Percentiles rank a stretch among this genome's conserved stretches.
Conservation (phyloP, 2,113 vertebrate species). For the Phaethon lepturus region DNA sequence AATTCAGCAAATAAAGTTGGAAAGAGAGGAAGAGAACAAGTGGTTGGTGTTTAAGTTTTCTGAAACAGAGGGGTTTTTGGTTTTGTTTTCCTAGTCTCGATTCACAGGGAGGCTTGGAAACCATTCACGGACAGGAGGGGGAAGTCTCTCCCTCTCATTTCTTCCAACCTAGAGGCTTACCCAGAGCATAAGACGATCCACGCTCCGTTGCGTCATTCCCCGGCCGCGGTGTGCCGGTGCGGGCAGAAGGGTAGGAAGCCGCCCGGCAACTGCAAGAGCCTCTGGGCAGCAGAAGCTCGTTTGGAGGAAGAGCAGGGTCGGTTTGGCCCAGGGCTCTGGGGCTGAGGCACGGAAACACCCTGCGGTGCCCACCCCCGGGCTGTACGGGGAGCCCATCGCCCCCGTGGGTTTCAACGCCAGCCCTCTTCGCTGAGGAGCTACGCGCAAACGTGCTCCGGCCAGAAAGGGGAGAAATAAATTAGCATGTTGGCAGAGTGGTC, state of each 20-base stretch:
- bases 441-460: rapidly evolving
- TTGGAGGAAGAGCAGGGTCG: not conserved
- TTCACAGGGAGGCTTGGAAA: not conserved
- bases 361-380: not conserved
- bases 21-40: not conserved
- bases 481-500: not conserved
- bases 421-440: not conserved
- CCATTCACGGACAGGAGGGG: not conserved
- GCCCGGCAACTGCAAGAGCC: not conserved
- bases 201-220: not conserved
- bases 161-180: not conserved
- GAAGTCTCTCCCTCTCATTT: not conserved
- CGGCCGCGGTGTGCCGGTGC: rapidly evolving
- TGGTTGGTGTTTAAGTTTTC: not conserved
- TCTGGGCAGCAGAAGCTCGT: not conserved
- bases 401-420: not conserved
- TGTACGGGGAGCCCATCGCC: rapidly evolving
- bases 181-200: not conserved
- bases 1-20: not conserved
- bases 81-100: not conserved
- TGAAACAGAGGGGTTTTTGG: not conserved
- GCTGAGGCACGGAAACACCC: not conserved
- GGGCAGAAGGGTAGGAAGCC: not conserved
- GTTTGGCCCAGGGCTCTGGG: not conserved
- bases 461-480: not conserved